Percentiles rank a stretch among this genome's conserved stretches.
Conservation (phyloP, 2,113 vertebrate species). For the Semicossyphus pulcher region DNA sequence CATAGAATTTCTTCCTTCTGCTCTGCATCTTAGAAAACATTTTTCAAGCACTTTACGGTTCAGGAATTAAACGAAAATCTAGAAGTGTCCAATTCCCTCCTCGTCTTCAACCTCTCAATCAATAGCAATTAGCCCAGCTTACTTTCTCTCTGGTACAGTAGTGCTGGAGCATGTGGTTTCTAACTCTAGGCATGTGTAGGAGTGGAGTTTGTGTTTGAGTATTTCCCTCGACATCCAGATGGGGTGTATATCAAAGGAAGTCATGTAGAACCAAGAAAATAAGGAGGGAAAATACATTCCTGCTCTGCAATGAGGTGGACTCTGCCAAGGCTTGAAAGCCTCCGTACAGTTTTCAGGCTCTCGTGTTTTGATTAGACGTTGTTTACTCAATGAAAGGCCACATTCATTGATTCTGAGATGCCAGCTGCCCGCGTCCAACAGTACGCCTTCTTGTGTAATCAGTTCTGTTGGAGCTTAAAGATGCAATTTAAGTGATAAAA, state of each 20-base stretch:
- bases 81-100: constrained; percentile 7
- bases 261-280: constrained; percentile 80
- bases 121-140: constrained; percentile 68
- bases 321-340: constrained; percentile 52
- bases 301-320: constrained; percentile 70
- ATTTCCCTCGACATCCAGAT: constrained; percentile 72
- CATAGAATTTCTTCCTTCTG: constrained; percentile 24
- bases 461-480: constrained; percentile 22
- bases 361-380: constrained; percentile 68
- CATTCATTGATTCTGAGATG: constrained; percentile 34
- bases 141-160: constrained; percentile 39
- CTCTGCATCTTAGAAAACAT: constrained; percentile 31
- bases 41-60: constrained; percentile 8
- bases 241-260: constrained; percentile 77
- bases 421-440: constrained; percentile 32
- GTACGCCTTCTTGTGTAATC: constrained; percentile 60
- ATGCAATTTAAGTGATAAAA: constrained; percentile 4
- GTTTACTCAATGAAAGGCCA: constrained; percentile 64
- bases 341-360: constrained; percentile 24
- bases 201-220: constrained; percentile 66
- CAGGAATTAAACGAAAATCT: constrained; percentile 25
- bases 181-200: constrained; percentile 51
- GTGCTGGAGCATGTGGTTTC: constrained; percentile 67
- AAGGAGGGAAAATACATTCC: constrained; percentile 73
- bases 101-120: constrained; percentile 66